phyloP scores from a whole-genome alignment of 2,113 vertebrate species.

The Pituophis catenifer region DNA sequence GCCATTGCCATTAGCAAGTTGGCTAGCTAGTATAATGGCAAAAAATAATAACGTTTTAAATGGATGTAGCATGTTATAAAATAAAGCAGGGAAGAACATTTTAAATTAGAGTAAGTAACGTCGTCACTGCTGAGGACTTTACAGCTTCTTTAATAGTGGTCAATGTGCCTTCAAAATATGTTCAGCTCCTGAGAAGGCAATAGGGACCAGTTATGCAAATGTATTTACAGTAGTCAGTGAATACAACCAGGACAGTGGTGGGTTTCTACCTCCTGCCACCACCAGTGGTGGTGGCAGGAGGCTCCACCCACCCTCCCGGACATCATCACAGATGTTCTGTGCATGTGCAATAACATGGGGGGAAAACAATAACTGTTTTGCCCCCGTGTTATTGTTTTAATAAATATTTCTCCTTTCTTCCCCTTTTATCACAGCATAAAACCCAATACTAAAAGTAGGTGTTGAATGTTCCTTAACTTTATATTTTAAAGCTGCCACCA shows the following conservation, averaged over 20 bases:
- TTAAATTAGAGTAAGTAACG: slow-evolving; percentile 20
- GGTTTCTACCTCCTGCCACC: no score
- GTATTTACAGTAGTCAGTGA: slow-evolving; percentile 44
- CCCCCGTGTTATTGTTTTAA: neutral
- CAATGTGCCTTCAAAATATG: slow-evolving; percentile 48
- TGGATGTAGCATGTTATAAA: neutral
- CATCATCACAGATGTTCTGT: no score
- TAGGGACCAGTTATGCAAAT: slow-evolving; percentile 38
- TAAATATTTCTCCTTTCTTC: neutral
- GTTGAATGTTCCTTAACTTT: neutral
- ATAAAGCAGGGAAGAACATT: neutral
- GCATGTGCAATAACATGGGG: no score
- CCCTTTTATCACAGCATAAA: neutral
- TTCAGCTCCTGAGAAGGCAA: slow-evolving; percentile 41
- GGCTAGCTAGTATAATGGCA: neutral
- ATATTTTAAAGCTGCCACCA: neutral
- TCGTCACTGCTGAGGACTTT: slow-evolving; percentile 31
- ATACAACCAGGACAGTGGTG: neutral
- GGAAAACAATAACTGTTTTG: neutral
- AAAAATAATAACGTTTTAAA: neutral
- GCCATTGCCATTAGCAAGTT: neutral
- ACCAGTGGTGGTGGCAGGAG: no score
- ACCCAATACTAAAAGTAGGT: neutral
- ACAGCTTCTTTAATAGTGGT: slow-evolving; percentile 55
- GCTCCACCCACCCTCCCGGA: no score